Base-by-base conservation (phyloP, 2,888 invertebrate species). In the Eledone cirrhosa region DNA sequence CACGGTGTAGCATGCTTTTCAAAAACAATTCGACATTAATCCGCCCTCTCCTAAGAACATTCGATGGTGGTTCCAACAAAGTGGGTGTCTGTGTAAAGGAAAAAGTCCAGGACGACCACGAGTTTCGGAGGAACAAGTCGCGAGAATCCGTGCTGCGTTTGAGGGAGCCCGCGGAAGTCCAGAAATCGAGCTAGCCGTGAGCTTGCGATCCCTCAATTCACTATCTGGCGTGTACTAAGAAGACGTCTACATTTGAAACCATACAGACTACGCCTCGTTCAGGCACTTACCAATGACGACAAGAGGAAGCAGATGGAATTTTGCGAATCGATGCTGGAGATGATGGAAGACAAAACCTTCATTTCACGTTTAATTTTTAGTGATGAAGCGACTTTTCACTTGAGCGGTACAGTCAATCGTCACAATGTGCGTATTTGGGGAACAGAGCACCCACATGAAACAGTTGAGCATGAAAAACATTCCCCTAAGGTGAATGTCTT, bases 401-500 rank as follows among this genome's bases (percentile, higher is more conserved):
- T 69, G 29, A 69, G 69, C 24, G 29, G 24, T 24, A 69, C 69
- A 69, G 4, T 69, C 69, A 69, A 69, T 69, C 69, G 69, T 69
- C 69, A 69, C 69, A 69, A 69, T 69, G 69, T 69, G 69, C 69
- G 29, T 29, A 69, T 69, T 69, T 69, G 69, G 69, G 31, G 29
- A 69, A 69, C 69, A 69, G 69, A 69, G 24, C 24, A 3, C 69
- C 69, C 29, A 3, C 69, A 19, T 69, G 69, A 5, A 69, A 69
- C 69, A 22, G 69, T 27, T 69, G 69, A 69, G 69, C 11, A 69
- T 69, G 29, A 27, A 69, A 69, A 16, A n/a, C 11, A 69, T 69
- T 69, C 31, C 69, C 29, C 69, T n/a, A n/a, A n/a, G n/a, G n/a
- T n/a, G n/a, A n/a, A n/a, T n/a, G n/a, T n/a, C n/a, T 69, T 69